Evolutionary conservation across 1,140 invertebrate species (phyloP), one percentile per base, ranked within the genome.

Genomic region (Probaryconus sp.): DNA sequence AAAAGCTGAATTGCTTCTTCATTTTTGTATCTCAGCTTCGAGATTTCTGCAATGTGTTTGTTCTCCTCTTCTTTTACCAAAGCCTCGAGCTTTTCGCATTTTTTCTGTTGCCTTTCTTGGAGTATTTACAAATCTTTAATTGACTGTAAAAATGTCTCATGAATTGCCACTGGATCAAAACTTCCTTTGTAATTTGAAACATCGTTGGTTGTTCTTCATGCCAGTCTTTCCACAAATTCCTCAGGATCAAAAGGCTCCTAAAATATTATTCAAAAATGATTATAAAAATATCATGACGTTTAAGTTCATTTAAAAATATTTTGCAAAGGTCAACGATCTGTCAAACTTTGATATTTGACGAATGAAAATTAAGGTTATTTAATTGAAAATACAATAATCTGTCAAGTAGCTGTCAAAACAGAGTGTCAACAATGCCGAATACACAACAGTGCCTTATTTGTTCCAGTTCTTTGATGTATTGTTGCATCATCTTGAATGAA

Each of bases 151-250:
- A 98, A 98, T 28, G 96, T 96, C 76, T 96, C 94, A 81, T 97
- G 94, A 45, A 99, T 91, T 74, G 91, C 90, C 79, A 92, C 90
- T 0, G 95, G 93, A 85, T 95, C 92, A 79, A 95, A 94, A 48
- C 87, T 87, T 88, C 87, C 88, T 76, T 91, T 93, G 47, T 92
- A 88, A 48, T 90, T 88, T 11, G 90, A 91, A 21, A 91, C 91
- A 80, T 95, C 95, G 68, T 92, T 93, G 75, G 96, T 94, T 26
- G 96, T 96, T 80, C 96, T 91, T 93, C 97, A 97, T 56, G 97
- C 97, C 72, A 99, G 88, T 56, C 97, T 89, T 87, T 99, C 98
- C 0, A 99, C 97, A 91, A 99, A 99, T 81, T 98, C 97, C 86
- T 97, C 95, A 14, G 96, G 92, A 90, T 98, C 96, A 88, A 98